Evolutionary conservation across 2,113 vertebrate species (phyloP).

Genomic region (Limnothrissa miodon): DNA sequence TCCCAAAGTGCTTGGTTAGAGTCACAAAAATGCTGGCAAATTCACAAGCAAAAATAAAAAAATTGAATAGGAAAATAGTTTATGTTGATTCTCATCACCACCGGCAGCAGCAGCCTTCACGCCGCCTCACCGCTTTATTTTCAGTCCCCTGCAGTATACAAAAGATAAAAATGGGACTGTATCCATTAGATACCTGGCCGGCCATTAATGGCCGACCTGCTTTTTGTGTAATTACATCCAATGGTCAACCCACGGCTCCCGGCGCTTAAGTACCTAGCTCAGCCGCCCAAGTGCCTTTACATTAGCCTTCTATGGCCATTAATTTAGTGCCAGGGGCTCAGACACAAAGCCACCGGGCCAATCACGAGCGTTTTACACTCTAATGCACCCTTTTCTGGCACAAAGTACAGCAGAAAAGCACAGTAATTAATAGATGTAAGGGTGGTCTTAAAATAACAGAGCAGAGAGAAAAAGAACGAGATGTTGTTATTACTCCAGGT

Average conservation of each 20-base stretch:
- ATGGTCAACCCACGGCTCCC: background rate
- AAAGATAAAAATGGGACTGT: background rate
- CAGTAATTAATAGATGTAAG: conserved; percentile 16
- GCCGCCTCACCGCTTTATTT: background rate
- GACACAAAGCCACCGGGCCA: conserved; percentile 1
- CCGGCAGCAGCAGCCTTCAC: background rate
- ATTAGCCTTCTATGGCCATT: background rate
- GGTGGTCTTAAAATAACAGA: conserved; percentile 10
- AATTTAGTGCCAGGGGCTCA: background rate
- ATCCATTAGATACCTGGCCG: conserved; percentile 9
- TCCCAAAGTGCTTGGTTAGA: background rate
- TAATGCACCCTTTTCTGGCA: conserved; percentile 15
- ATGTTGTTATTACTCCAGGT: background rate
- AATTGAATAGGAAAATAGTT: too few relatives aligned
- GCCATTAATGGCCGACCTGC: background rate
- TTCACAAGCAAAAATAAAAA: background rate
- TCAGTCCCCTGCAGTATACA: background rate
- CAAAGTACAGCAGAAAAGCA: conserved; percentile 8
- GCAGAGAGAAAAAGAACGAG: background rate
- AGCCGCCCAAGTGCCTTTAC: conserved; percentile 20
- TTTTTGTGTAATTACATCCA: conserved; percentile 29
- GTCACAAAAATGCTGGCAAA: background rate
- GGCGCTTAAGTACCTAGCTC: background rate
- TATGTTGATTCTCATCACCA: background rate
- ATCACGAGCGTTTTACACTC: conserved; percentile 18